phyloP scores from a whole-genome alignment of 2,888 invertebrate genomes.

The Punctoribates punctum region DNA sequence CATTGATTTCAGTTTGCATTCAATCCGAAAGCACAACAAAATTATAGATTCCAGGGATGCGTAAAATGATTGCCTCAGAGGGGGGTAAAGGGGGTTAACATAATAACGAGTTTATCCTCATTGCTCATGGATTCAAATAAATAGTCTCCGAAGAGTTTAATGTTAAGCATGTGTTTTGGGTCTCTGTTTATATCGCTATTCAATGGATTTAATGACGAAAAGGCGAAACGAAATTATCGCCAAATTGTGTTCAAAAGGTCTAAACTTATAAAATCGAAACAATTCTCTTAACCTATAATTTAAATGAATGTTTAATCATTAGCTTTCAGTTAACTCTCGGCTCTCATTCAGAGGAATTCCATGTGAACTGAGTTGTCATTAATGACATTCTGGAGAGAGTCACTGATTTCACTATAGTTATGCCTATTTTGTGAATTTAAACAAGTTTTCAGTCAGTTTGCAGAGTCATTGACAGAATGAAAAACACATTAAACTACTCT shows the following conservation, averaged over 20 bases:
- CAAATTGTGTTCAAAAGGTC: conserved; percentile 4
- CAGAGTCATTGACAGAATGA: conserved; percentile 19
- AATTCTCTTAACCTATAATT: conserved; percentile 24
- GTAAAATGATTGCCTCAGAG: background rate
- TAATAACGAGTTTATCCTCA: too few relatives aligned
- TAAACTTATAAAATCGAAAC: conserved; percentile 6
- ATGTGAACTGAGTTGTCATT: conserved; percentile 27
- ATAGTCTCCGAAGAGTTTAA: background rate
- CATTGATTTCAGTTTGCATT: background rate
- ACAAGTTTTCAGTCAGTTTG: background rate
- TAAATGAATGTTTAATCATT: conserved; percentile 26
- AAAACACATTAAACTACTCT: conserved; percentile 1
- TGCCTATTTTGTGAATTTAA: conserved; percentile 22
- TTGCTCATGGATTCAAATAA: too few relatives aligned
- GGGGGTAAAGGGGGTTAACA: too few relatives aligned
- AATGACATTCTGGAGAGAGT: conserved; percentile 6
- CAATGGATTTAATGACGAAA: background rate
- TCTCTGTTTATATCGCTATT: too few relatives aligned
- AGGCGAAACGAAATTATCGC: background rate
- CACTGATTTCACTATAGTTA: background rate
- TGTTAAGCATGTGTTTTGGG: too few relatives aligned
- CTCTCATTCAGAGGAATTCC: conserved; percentile 9
- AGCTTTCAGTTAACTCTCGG: background rate
- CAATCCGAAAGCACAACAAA: too few relatives aligned
- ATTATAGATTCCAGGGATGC: background rate